Evolutionary conservation across 2,888 invertebrate genomes (phyloP), one percentile per base, ranked within the genome.

Genomic region (Amitus sp.): DNA sequence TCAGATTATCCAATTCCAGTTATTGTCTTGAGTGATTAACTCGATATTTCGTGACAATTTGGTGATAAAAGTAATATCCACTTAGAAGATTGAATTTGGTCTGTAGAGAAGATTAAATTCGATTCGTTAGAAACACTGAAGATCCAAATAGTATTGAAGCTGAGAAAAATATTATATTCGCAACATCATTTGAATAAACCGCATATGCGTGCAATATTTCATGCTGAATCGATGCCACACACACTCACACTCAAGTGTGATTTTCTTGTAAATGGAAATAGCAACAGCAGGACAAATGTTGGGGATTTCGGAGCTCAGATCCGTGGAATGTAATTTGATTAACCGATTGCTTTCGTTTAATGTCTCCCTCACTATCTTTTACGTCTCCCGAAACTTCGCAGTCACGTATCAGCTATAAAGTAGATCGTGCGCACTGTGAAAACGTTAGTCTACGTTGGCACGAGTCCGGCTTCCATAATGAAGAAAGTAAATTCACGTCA

Each of bases 331-430:
- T 56, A 56, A 61, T 61, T 61, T 61, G 57, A 62, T 62, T 62
- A 62, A 52, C 62, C 62, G 40, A 53, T 45, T 40, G 33, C 47
- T 59, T 49, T 46, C 56, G 55, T 62, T 60, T 57, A 48, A 40
- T 61, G 53, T 61, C 18, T 40, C 49, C 39, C 48, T 28, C 50
- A 20, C 40, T 56, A 53, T 57, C 60, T 63, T 50, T 59, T 46
- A 53, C 54, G 47, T 53, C 52, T 53, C 30, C 27, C 50, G 53
- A 54, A 63, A 59, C 62, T 51, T 65, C 54, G 58, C 46, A 75
- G 76, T 76, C 78, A 77, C 78, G 78, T 75, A 73, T 75, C 70
- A 65, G 70, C 71, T 73, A 73, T 77, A 77, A 78, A 76, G 75
- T 73, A 73, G 73, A 76, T 76, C 76, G 73, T 66, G 67, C 65